Evolutionary conservation across 2,797 vertebrate species (phyloP), one percentile per base, ranked within the genome.

Genomic region (Ctenosaura bakeri): DNA sequence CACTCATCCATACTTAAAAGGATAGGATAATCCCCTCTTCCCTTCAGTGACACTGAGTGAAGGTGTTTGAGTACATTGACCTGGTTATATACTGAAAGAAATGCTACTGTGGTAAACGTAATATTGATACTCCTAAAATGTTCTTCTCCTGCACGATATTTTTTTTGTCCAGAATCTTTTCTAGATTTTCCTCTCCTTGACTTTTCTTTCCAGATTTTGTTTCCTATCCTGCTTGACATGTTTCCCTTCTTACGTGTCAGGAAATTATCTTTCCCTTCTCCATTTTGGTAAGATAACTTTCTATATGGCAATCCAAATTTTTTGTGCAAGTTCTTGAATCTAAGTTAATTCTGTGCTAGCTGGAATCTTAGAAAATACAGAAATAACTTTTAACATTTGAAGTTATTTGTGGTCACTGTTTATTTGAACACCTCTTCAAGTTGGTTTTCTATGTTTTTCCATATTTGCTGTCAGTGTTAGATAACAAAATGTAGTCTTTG

Each of bases 201-300:
- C 97, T 98, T 98, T 98, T 97, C 97, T 97, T 97, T 98, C 97
- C 97, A 98, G 97, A 98, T 97, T 98, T 98, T 98, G 97, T 98
- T 98, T 97, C 97, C 97, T 98, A 97, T 97, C 97, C 97, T 97
- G 97, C 98, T 97, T 98, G 97, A 97, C 97, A 97, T 98, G 97
- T 98, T 97, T 97, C 96, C 97, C 97, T 98, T 97, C 97, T 98
- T 97, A 97, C 97, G 97, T 98, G 96, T 98, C 97, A 97, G 97
- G 97, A 98, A 96, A 96, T 97, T 98, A 97, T 96, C 97, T 97
- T 97, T 96, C 97, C 97, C 96, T 98, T 97, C 97, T 97, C 97
- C 97, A 97, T 98, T 97, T 98, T 98, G 97, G 97, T 98, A 98
- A 98, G 97, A 97, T 96, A 95, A 97, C 89, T 96, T 96, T 96